phyloP scores from a whole-genome alignment of 2,113 vertebrate genomes.

The Sinocyclocheilus rhinocerous region DNA sequence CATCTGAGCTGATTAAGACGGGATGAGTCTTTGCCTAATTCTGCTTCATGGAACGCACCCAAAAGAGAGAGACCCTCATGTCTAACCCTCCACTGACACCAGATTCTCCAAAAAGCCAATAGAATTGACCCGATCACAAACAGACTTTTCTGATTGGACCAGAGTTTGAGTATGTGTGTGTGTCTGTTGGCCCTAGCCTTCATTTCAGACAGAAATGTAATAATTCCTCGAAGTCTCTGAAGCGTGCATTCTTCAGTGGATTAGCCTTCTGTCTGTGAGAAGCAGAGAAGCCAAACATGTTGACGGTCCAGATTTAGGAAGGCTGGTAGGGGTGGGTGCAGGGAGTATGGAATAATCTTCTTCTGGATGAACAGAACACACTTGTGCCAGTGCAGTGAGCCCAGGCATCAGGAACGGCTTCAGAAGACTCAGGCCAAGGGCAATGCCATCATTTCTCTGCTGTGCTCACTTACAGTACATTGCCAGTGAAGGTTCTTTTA shows the following conservation, averaged over 20 bases:
- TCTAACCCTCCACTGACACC: constrained; percentile 5
- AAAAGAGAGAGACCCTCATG: constrained; percentile 5
- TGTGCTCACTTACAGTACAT: background rate
- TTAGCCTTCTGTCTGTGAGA: constrained; percentile 71
- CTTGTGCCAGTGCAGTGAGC: constrained; percentile 45
- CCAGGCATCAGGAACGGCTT: constrained; percentile 62
- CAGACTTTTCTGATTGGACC: constrained; percentile 20
- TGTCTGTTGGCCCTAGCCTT: constrained; percentile 9
- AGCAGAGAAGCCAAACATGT: constrained; percentile 76
- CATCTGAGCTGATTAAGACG: constrained; percentile 27
- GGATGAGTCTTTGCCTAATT: constrained; percentile 46
- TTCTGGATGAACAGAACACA: constrained; percentile 41
- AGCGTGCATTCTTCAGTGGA: constrained; percentile 75
- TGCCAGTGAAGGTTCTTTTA: constrained; percentile 33
- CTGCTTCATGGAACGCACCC: constrained; percentile 46
- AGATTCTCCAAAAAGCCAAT: background rate
- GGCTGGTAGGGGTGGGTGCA: constrained; percentile 50
- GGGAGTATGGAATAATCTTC: constrained; percentile 45
- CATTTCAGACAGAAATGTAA: constrained; percentile 62
- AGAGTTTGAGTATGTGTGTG: background rate
- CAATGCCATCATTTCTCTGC: constrained; percentile 32
- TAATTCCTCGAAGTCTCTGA: constrained; percentile 65
- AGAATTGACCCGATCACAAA: constrained; percentile 20
- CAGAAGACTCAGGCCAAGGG: constrained; percentile 28
- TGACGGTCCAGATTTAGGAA: constrained; percentile 76